Conservation (phyloP, 2,797 vertebrate genomes). For the Gymnothorax reevesii region DNA sequence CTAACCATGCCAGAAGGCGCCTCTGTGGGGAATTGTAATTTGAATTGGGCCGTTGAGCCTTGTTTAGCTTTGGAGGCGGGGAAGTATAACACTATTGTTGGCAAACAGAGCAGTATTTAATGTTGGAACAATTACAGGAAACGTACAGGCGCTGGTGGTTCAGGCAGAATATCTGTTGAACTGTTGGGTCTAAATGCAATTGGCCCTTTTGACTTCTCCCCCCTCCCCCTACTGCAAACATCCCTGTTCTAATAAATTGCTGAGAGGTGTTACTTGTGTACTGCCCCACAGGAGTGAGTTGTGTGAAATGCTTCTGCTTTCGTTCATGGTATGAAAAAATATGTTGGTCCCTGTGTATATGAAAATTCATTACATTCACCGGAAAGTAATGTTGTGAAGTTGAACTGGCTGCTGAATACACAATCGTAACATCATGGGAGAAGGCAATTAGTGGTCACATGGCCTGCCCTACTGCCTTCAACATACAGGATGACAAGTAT, state of each 20-base stretch:
- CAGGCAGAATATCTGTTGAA: conserved; percentile 61
- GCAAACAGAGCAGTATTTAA: conserved; percentile 61
- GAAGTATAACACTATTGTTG: conserved; percentile 42
- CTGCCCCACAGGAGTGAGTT: conserved; percentile 55
- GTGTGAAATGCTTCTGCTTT: conserved; percentile 55
- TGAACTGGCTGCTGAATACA: neutral
- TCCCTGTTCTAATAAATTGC: conserved; percentile 81
- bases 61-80: neutral
- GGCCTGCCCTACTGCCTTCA: neutral
- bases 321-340: conserved; percentile 13
- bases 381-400: neutral
- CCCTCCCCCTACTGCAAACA: conserved; percentile 68
- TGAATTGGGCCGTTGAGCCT: conserved; percentile 19
- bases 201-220: conserved; percentile 63
- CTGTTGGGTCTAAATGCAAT: conserved; percentile 44
- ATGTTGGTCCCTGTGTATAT: neutral
- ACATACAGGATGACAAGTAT: neutral
- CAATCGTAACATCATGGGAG: neutral
- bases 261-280: conserved; percentile 73
- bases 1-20: conserved; percentile 62
- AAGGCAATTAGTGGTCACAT: neutral
- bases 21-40: conserved; percentile 55
- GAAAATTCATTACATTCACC: neutral
- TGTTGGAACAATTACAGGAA: conserved; percentile 58
- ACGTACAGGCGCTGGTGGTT: conserved; percentile 60